Percentiles rank a stretch among this genome's conserved stretches.
Conservation (phyloP, 2,888 invertebrate species). For the Lamproptera curius region DNA sequence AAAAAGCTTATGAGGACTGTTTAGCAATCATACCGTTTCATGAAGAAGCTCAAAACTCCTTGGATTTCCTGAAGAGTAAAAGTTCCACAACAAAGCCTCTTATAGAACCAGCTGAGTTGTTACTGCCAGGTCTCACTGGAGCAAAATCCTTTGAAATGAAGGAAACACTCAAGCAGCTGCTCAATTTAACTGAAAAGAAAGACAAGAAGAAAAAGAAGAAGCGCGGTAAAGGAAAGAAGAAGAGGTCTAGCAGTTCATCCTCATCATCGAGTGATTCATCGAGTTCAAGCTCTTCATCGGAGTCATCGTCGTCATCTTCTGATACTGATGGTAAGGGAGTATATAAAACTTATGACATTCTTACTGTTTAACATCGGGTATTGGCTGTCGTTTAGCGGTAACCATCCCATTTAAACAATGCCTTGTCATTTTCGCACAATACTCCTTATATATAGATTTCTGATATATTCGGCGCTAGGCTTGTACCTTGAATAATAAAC, state of each 20-base stretch:
- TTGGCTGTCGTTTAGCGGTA: no score
- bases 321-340: slow-evolving; percentile 67
- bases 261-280: slow-evolving; percentile 84
- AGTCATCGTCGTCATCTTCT: slow-evolving; percentile 78
- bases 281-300: slow-evolving; percentile 79
- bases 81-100: slow-evolving; percentile 75
- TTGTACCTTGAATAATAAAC: no score
- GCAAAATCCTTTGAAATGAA: slow-evolving; percentile 80
- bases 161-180: slow-evolving; percentile 81
- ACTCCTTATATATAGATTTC: no score
- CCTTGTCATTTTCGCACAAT: no score
- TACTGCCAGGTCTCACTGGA: slow-evolving; percentile 78
- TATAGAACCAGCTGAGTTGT: slow-evolving; percentile 80
- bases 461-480: no score
- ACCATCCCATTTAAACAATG: no score
- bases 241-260: slow-evolving; percentile 80
- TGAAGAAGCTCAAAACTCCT: slow-evolving; percentile 90
- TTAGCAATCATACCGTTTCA: slow-evolving; percentile 90
- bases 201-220: slow-evolving; percentile 83
- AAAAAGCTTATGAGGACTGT: slow-evolving; percentile 91
- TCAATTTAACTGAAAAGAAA: slow-evolving; percentile 80
- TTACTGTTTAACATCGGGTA: no score
- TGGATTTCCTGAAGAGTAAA: slow-evolving; percentile 88
- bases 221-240: slow-evolving; percentile 81
- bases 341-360: no score